Base-by-base conservation (phyloP, 1,140 invertebrate species). In the Drosophila bocqueti region DNA sequence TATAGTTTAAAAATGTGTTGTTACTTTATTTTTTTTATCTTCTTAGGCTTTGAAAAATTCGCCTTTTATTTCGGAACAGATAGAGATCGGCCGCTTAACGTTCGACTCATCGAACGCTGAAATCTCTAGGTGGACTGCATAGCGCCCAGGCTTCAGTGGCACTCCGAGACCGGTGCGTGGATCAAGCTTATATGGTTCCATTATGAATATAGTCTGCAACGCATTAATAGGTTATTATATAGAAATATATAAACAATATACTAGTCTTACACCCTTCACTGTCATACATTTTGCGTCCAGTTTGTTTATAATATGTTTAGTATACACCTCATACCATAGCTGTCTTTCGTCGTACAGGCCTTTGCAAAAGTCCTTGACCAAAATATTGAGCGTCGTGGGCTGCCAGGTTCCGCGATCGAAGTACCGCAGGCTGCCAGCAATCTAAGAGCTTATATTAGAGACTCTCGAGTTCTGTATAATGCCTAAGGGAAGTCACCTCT, bases 351-450 rank as follows among this genome's bases (percentile, higher is more conserved):
- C 60, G 31, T 29, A 58, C 21, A 64, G 2, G 4, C 31, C 54
- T 5, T 38, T 21, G 54, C 61, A 64, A 13, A 60, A 13, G 34
- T 64, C 52, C 13, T 16, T 60, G n/a, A 38, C 4, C 13, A 31
- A 8, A 1, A 64, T 21, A 29, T 60, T 64, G 1, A 64, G 52
- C 2, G 61, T 64, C 9, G 61, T 64, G 13, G 61, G 61, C 21
- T 60, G 61, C 52, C 61, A 60, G 8, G n/a, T 42, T 1, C 61
- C 54, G 13, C 61, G 61, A 21, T 64, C 61, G 10, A 42, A 64
- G n/a, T 31, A 21, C 5, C 24, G 31, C 13, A 62, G 1, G 49
- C 21, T 57, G 24, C 7, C 49, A 62, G 31, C 24, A 13, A 58
- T 0, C 60, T 62, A 11, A 29, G 15, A 58, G 13, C 10, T 10